Base-by-base conservation (phyloP, 2,113 vertebrate species). In the Mungos mungo region DNA sequence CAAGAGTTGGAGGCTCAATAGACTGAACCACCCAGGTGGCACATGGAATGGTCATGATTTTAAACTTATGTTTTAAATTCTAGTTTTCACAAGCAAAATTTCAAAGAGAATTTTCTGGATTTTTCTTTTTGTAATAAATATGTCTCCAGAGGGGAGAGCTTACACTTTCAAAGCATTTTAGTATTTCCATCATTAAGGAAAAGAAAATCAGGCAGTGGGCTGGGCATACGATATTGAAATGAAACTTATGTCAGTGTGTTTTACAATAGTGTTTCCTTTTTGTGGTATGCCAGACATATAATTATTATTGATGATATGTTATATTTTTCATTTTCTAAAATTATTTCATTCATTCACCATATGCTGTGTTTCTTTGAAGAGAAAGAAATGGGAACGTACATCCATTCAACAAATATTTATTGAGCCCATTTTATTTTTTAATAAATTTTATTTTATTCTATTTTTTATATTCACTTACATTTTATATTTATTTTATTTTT, bases 111-210 rank as follows among this genome's bases (percentile, higher is more conserved):
- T 66, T 90, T 89, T 63, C 65, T 76, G 35, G 4, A 23, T 50
- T 79, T 88, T 87, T 60, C 41, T 87, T 84, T 89, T 80, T 11
- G 76, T 74, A 84, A 89, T 88, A 88, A 85, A 38, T 88, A 60
- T 74, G 14, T 96, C 65, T 92, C 23, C 57, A 52, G 38, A 76
- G 14, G 7, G 7, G 33, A 94, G 15, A 93, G 8, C 18, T 95
- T 89, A 76, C 18, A 80, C 31, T 81, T 97, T 80, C n/a, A 96
- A 69, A 94, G 19, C 54, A 72, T 91, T 87, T 93, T 81, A 93
- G 7, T 79, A 94, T 38, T 93, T 88, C 88, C 83, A 33, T 65
- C 33, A 25, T n/a, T n/a, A 31, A 31, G 31, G 19, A 38, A 91
- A 66, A 86, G 84, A 94, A 93, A 90, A 71, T 65, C 35, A 95